Conservation (phyloP, 2,797 vertebrate genomes). For the Clarias fuscus region DNA sequence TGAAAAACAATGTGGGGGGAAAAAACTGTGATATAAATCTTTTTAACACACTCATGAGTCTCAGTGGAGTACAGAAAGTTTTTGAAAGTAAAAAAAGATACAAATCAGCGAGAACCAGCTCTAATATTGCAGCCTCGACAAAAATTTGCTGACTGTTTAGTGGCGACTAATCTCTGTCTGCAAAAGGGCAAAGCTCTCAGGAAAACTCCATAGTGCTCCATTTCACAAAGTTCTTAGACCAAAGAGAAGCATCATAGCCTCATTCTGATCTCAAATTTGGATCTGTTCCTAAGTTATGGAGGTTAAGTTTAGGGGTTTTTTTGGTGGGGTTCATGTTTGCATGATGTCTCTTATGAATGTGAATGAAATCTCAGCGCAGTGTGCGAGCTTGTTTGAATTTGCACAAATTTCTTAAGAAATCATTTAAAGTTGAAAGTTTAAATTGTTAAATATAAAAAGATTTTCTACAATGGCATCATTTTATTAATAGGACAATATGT, state of each 20-base stretch:
- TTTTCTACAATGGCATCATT: neutral
- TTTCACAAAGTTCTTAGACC: conserved; percentile 35
- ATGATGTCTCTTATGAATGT: neutral
- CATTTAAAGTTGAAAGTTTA: no score
- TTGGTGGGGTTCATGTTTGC: neutral
- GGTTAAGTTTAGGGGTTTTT: neutral
- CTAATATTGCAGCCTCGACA: conserved; percentile 16
- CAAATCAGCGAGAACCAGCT: neutral
- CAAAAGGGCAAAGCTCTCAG: conserved; percentile 45
- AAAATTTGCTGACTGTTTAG: conserved; percentile 43
- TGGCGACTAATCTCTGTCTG: conserved; percentile 51
- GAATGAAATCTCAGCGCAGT: neutral
- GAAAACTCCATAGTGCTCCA: conserved; percentile 35
- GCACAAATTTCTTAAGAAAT: neutral
- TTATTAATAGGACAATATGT: neutral
- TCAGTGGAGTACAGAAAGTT: conserved; percentile 25
- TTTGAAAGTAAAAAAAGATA: neutral
- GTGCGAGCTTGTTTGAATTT: neutral
- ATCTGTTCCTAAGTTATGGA: neutral
- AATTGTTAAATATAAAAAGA: neutral
- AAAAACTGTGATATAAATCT: conserved; percentile 11
- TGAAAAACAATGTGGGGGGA: neutral
- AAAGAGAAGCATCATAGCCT: conserved; percentile 24
- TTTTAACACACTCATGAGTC: neutral
- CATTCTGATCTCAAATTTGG: conserved; percentile 1